Conservation (phyloP, 2,888 invertebrate species). For the Portevinia maculata region DNA sequence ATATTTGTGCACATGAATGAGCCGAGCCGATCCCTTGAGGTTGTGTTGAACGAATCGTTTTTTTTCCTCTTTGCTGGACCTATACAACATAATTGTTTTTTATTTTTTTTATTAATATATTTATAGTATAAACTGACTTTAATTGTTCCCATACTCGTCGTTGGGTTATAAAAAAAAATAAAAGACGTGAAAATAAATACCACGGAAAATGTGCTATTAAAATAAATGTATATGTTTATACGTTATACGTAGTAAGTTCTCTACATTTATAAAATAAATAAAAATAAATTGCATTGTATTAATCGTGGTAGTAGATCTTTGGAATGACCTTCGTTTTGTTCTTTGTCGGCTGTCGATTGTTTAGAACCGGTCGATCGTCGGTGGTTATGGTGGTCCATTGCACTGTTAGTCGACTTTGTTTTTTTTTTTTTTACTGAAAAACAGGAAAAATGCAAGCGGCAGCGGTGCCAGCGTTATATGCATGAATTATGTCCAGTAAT, state of each 20-base stretch:
- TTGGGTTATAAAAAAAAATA: slow-evolving; percentile 15
- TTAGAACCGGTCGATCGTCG: not conserved
- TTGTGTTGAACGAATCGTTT: not conserved
- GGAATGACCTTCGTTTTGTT: slow-evolving; percentile 39
- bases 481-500: slow-evolving; percentile 39
- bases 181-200: not conserved
- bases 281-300: slow-evolving; percentile 7
- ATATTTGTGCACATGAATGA: slow-evolving; percentile 12
- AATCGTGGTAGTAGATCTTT: slow-evolving; percentile 46
- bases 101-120: not conserved
- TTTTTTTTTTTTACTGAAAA: not conserved
- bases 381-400: not conserved
- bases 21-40: not conserved
- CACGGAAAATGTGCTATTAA: not conserved
- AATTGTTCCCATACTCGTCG: slow-evolving; percentile 36
- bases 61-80: not conserved
- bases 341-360: slow-evolving; percentile 38
- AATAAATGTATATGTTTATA: not conserved
- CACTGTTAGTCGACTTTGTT: not conserved
- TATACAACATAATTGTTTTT: not conserved
- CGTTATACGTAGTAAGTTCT: not conserved
- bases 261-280: not conserved
- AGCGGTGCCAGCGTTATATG: not conserved
- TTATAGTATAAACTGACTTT: slow-evolving; percentile 8
- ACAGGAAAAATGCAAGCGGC: slow-evolving; percentile 3